Evolutionary conservation across 1,140 invertebrate species (phyloP), one percentile per base, ranked within the genome.

Genomic region (Sesamia nonagrioides): DNA sequence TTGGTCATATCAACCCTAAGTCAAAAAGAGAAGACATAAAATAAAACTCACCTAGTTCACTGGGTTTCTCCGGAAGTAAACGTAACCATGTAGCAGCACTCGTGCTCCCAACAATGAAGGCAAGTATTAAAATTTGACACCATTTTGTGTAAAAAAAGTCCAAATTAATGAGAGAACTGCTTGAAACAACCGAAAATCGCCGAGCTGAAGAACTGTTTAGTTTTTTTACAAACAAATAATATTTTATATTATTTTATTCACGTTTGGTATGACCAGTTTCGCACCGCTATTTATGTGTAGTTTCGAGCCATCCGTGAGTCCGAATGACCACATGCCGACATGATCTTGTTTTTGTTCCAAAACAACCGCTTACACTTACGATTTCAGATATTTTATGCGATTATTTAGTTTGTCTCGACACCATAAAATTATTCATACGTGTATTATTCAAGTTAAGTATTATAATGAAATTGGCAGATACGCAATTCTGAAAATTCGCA

Each of bases 321-420:
- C 58, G 84, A 89, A 87, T 91, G 85, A 76, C 84, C 79, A 48
- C 40, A 83, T 13, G 54, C 58, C 79, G 81, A 79, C 83, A 56
- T 73, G 42, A 75, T 78, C 81, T 87, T 91, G 89, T 89, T 91
- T 92, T 87, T 91, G 91, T 92, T 83, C 74, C 69, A 50, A 77
- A 82, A 78, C 83, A 84, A 83, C 88, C 9, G 79, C 11, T 68
- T 56, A 79, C 82, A 89, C 87, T 72, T 74, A 35, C 79, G 82
- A 84, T 79, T 84, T 74, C 17, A 13, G 17, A 33, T 48, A 8
- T 27, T n/a, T 69, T 27, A n/a, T 21, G 21, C 45, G 15, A 50
- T 69, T 50, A 2, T 48, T 21, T 68, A 1, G 0, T 40, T 63
- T 18, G 2, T 58, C 13, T 27, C 17, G n/a, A 54, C 17, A 54